Conservation (phyloP, 2,797 vertebrate species). For the Mycteria americana region DNA sequence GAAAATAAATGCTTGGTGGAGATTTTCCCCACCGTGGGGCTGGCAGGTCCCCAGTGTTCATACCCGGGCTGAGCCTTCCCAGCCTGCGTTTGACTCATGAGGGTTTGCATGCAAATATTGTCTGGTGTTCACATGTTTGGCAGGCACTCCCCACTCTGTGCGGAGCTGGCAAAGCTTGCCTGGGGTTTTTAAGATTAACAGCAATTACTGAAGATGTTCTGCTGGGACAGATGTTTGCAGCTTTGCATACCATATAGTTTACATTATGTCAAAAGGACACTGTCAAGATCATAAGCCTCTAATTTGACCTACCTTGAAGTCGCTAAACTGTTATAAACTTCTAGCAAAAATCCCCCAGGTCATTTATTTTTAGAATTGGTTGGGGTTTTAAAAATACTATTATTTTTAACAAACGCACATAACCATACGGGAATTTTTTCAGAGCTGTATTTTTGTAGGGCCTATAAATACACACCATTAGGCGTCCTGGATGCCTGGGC, state of each 20-base stretch:
- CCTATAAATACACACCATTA: not conserved
- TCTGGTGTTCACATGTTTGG: not conserved
- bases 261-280: slow-evolving; percentile 45
- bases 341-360: not conserved
- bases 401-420: not conserved
- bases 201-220: not conserved
- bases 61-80: not conserved
- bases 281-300: not conserved
- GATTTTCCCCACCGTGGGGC: not conserved
- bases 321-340: not conserved
- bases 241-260: slow-evolving; percentile 40
- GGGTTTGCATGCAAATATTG: not conserved
- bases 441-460: not conserved
- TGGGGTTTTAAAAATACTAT: not conserved
- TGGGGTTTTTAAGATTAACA: not conserved
- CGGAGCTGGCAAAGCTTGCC: not conserved
- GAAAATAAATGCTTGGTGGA: not conserved
- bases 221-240: slow-evolving; percentile 32
- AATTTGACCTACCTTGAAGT: slow-evolving; percentile 41
- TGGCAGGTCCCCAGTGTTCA: not conserved
- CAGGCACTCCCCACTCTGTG: not conserved
- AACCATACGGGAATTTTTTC: not conserved
- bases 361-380: slow-evolving; percentile 19
- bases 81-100: accelerated
- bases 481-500: not conserved